Percentiles rank a stretch among this genome's conserved stretches.
Conservation (phyloP, 2,797 vertebrate species). For the Tiaroga cobitis region DNA sequence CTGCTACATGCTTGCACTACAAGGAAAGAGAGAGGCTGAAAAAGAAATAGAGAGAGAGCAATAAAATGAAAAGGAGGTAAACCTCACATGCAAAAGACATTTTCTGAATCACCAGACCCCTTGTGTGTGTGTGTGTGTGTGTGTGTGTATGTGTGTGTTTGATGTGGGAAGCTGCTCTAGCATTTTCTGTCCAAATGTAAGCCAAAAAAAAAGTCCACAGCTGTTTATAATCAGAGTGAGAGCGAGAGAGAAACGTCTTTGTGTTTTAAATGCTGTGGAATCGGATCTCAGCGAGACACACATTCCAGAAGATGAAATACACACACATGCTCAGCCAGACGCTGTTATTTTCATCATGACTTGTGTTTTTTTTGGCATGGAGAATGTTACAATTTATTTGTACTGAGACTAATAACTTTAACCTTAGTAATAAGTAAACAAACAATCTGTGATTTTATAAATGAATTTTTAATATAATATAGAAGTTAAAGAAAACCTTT, state of each 20-base stretch:
- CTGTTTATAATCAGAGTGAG: conserved; percentile 60
- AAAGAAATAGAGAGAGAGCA: conserved; percentile 5
- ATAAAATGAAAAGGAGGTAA: conserved; percentile 35
- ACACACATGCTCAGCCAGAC: not conserved
- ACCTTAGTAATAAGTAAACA: conserved; percentile 21
- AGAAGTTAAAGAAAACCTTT: not conserved
- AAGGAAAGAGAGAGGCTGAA: not conserved
- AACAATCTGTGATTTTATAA: conserved; percentile 22
- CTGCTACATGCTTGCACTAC: conserved; percentile 36
- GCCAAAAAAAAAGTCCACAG: conserved; percentile 54
- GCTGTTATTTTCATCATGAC: conserved; percentile 15
- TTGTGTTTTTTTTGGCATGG: conserved; percentile 28
- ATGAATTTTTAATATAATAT: not conserved
- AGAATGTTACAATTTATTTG: conserved; percentile 11
- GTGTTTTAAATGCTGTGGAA: conserved; percentile 59
- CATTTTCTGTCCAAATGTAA: conserved; percentile 50
- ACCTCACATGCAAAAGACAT: conserved; percentile 46
- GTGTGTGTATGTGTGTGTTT: conserved; percentile 42
- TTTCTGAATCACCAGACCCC: conserved; percentile 33
- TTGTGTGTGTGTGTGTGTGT: not conserved
- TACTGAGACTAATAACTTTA: conserved; percentile 7
- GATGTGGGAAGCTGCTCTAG: conserved; percentile 50
- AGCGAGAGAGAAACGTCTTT: conserved; percentile 46
- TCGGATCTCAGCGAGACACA: conserved; percentile 58
- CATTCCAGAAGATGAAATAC: conserved; percentile 52